Evolutionary conservation across 2,113 vertebrate species (phyloP), one percentile per base, ranked within the genome.

Genomic region (Balaeniceps rex): DNA sequence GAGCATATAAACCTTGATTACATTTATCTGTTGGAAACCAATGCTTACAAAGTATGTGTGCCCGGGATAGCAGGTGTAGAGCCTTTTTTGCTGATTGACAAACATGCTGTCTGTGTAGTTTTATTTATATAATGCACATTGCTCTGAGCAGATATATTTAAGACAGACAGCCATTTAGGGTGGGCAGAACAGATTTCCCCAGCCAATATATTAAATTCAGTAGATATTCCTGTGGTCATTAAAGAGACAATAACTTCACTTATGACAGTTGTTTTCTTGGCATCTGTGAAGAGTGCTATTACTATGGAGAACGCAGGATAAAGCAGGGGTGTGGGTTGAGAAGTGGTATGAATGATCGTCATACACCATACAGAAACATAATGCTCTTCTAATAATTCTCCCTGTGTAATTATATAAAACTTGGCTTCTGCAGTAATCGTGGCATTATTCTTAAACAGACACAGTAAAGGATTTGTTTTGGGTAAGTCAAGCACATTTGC

Each of bases 1-100:
- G 98, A 97, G 97, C 97, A 96, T 96, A 98, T 98, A 98, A 98
- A 98, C 97, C 97, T 98, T 98, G 97, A 98, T 98, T 98, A 97
- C 97, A 98, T 98, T 98, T 97, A 98, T 98, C 98, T 98, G 96
- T 97, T 97, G 97, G 97, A 97, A 98, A 97, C 96, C 96, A 97
- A 52, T 92, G 96, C 98, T 97, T 96, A 97, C 83, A 51, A 95
- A 98, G 97, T 97, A 33, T 95, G 52, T 91, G 90, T 75, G 93
- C 94, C 95, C 51, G 3, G 94, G 89, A 87, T 86, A 86, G 88
- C 1, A 68, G 85, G 76, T 84, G 81, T 82, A 87, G 84, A 77
- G 83, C 76, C 87, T 72, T 70, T 79, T 61, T 52, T 84, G 58
- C 95, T 89, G 89, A 93, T 46, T 83, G 97, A 96, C 91, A 92